phyloP scores from a whole-genome alignment of 2,113 vertebrate genomes.

The Microcebus lehilahytsara region DNA sequence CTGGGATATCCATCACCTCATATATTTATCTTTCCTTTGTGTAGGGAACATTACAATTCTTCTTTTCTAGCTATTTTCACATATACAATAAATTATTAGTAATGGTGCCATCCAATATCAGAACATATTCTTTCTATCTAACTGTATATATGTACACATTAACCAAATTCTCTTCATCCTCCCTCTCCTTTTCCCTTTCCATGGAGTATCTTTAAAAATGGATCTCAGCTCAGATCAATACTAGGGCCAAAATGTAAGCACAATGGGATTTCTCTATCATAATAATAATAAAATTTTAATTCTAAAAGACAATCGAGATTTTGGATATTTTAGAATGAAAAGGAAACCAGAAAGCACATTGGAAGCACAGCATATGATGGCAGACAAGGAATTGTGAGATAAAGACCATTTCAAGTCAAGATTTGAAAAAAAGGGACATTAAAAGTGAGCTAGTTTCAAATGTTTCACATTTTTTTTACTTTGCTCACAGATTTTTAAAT shows the following conservation, averaged over 20 bases:
- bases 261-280: background rate
- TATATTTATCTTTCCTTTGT: background rate
- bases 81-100: background rate
- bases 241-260: background rate
- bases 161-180: background rate
- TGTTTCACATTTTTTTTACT: background rate
- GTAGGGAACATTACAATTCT: background rate
- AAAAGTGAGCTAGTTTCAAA: background rate
- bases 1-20: background rate
- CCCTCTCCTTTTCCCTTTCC: background rate
- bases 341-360: background rate
- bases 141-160: background rate
- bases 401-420: background rate
- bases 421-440: background rate
- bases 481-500: background rate
- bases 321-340: background rate
- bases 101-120: background rate
- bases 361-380: background rate
- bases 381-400: background rate
- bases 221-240: background rate
- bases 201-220: background rate
- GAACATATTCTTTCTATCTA: background rate
- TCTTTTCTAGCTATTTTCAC: background rate
- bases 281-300: background rate
- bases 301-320: background rate